Base-by-base conservation (phyloP, 2,888 invertebrate genomes). In the Drosophila picticornis region DNA sequence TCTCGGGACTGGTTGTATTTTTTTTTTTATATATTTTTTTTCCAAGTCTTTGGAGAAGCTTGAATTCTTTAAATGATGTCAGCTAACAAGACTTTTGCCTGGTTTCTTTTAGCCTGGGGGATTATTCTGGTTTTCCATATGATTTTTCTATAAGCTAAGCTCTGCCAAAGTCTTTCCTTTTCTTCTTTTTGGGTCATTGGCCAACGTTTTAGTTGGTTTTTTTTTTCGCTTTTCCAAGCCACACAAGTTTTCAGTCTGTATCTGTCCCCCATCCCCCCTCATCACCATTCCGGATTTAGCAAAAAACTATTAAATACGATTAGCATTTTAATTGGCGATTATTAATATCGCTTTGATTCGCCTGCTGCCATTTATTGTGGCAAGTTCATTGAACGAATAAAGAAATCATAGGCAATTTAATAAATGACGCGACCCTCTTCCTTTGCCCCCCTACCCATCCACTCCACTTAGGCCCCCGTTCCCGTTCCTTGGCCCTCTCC, bases 361-460 rank as follows among this genome's bases (percentile, higher is more conserved):
- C 68, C 59, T 36, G 52, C 32, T 58, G 63, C 46, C 63, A 56
- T 58, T 71, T 59, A 59, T 69, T 81, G 40, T 43, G 57, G 56
- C 69, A 77, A 86, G 90, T 89, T 89, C 84, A 81, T 81, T 81
- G 84, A 72, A 84, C 84, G 87, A 64, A 70, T 55, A 36, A 62
- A 46, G 29, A 72, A 72, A 61, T 62, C 51, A 61, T 61, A 43
- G 50, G 72, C 61, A 36, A 61, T 61, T 56, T 55, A 56, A 43
- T 72, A 71, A 48, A 56, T 36, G 61, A 72, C 38, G 32, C 50
- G 22, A 36, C 3, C 11, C 22, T 16, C 46, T 46, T 22, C 25
- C 22, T 25, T 2, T 25, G 6, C 7, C 43, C 66, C 25, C 32
- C 4, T n/a, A 27, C 31, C 31, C 31, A 19, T 25, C 25, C 1